phyloP scores from a whole-genome alignment of 2,797 vertebrate species.

The Pseudochirops cupreus region DNA sequence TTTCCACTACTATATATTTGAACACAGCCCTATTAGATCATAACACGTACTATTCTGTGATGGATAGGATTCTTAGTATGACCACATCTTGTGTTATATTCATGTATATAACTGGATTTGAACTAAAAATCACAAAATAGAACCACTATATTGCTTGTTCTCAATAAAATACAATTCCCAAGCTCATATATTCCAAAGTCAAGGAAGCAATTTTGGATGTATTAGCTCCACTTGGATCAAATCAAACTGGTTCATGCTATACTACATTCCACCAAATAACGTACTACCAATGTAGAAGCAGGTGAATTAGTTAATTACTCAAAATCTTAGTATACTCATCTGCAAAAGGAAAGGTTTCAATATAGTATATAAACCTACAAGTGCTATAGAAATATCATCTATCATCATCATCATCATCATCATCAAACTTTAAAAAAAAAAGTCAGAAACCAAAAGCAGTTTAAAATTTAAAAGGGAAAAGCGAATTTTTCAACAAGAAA shows the following conservation, averaged over 20 bases:
- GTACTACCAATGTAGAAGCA: neutral
- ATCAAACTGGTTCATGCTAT: constrained; percentile 68
- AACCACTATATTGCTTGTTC: constrained; percentile 68
- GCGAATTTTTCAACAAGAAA: constrained; percentile 73
- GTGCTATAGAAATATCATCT: neutral
- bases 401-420: neutral
- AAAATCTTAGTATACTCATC: neutral
- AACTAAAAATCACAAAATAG: constrained; percentile 57
- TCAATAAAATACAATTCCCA: constrained; percentile 61
- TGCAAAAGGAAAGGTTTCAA: neutral
- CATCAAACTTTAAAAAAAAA: constrained; percentile 48
- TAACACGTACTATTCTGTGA: constrained; percentile 68
- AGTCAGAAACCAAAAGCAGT: constrained; percentile 62
- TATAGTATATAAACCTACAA: neutral
- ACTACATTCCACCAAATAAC: constrained; percentile 50
- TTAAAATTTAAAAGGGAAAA: constrained; percentile 68
- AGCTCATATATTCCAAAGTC: constrained; percentile 69
- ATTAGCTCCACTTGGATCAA: constrained; percentile 67
- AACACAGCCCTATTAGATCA: constrained; percentile 26
- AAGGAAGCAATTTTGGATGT: constrained; percentile 63
- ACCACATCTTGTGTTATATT: constrained; percentile 55
- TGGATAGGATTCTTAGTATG: constrained; percentile 69
- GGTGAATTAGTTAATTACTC: neutral
- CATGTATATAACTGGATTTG: constrained; percentile 54
- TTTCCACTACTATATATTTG: neutral